Evolutionary conservation across 2,113 vertebrate genomes (phyloP).

Genomic region (Platycercus adscitus): DNA sequence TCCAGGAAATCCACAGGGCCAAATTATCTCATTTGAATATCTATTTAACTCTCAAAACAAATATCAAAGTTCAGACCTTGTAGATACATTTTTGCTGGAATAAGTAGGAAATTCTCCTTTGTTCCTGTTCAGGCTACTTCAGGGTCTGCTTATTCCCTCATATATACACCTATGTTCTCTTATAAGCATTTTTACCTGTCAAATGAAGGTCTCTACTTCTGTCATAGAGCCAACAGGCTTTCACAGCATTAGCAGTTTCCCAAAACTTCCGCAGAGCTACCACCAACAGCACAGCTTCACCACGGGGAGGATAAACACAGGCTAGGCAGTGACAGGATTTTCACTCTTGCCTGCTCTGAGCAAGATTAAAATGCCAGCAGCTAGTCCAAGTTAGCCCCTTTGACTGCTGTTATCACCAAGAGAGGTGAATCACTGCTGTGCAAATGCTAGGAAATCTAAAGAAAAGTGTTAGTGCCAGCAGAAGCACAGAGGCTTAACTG

Average conservation of each 20-base stretch:
- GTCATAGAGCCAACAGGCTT: slow-evolving; percentile 60
- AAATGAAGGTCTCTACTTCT: slow-evolving; percentile 62
- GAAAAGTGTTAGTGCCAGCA: slow-evolving; percentile 52
- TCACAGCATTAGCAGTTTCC: background rate
- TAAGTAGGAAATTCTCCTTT: background rate
- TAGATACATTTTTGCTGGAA: background rate
- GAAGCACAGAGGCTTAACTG: slow-evolving; percentile 61
- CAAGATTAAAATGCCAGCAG: slow-evolving; percentile 59
- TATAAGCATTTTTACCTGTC: slow-evolving; percentile 65
- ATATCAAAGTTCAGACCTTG: slow-evolving; percentile 6
- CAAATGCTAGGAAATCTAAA: slow-evolving; percentile 49
- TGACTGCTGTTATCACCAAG: slow-evolving; percentile 46
- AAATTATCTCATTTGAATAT: slow-evolving; percentile 44
- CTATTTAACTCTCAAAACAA: slow-evolving; percentile 39
- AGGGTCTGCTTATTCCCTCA: slow-evolving; percentile 41
- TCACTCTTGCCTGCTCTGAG: slow-evolving; percentile 5
- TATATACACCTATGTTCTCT: slow-evolving; percentile 34
- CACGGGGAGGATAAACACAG: background rate
- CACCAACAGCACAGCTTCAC: background rate
- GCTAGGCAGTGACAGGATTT: slow-evolving; percentile 3
- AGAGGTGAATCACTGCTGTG: slow-evolving; percentile 53
- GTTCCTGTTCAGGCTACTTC: background rate
- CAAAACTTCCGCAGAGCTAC: background rate
- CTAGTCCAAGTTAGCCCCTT: slow-evolving; percentile 29
- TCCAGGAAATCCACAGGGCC: slow-evolving; percentile 17